Evolutionary conservation across 2,797 vertebrate genomes (phyloP), one percentile per base, ranked within the genome.

Genomic region (Rhabdophis nuchalis): DNA sequence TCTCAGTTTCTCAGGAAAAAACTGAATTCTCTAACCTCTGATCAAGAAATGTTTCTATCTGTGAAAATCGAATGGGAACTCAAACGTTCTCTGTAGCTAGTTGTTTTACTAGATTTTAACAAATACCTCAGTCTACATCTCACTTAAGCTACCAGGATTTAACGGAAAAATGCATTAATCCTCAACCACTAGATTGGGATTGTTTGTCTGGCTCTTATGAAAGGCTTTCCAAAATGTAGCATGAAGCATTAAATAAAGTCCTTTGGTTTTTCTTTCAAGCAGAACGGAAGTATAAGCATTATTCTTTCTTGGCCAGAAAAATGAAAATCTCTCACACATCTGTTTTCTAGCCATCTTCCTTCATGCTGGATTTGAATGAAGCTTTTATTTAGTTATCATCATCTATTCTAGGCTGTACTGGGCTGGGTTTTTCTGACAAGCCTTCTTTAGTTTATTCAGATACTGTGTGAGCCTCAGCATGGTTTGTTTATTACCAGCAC

Each of bases 61-160:
- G 91, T 89, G 94, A 93, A 90, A 92, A 92, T 77, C 41, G 88
- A 90, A 89, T 23, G 94, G 90, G 94, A 96, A 96, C 90, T 94
- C 94, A 32, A 89, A 95, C 89, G 96, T 96, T 95, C 5, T 93
- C 94, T 91, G 92, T 93, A 87, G 77, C 91, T 91, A 92, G 88
- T 0, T 0, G 94, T 95, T 96, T n/a, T n/a, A n/a, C n/a, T n/a
- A n/a, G n/a, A n/a, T n/a, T 95, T 96, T 94, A 93, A 94, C 95
- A 96, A 97, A 96, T 96, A 95, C 92, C 94, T 93, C 87, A 94
- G 94, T 96, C 95, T 95, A 95, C 94, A 94, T 94, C 93, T 93
- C 91, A 93, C 92, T 95, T 92, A 91, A 46, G 32, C 94, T 95
- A 88, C 92, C 93, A 94, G 85, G 72, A 89, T 91, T 95, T 95